Evolutionary conservation across 2,113 vertebrate species (phyloP), one percentile per base, ranked within the genome.

Genomic region (Gavialis gangeticus): DNA sequence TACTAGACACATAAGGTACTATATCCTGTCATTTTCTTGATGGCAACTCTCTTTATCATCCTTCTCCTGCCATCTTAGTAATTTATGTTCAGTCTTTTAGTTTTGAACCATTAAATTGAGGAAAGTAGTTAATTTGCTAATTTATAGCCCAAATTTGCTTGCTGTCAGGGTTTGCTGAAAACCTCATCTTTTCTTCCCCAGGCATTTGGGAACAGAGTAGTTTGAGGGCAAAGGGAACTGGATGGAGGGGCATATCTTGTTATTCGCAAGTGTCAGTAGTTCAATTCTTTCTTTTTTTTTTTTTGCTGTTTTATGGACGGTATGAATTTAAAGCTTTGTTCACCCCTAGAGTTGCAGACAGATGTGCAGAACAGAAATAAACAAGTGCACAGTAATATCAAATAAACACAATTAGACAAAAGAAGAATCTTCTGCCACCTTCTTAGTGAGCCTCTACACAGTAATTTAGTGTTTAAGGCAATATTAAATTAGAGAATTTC

Each of bases 401-500:
- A 30, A 67, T 71, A 92, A 78, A 91, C 56, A 14, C 25, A 75
- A 63, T 30, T 12, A 12, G 55, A 81, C 5, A 37, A n/a, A 0
- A 1, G 73, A 82, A 37, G 21, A 85, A 60, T 4, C 22, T 81
- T 89, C 77, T 14, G 4, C 4, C 22, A 89, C 2, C 27, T 71
- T 76, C 14, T 59, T 59, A 73, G 34, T 21, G 66, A 7, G 24
- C 57, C 54, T 76, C 57, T 60, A 34, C 10, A 76, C 10, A 37
- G 71, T 34, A 34, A 9, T 16, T 18, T 78, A 59, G 12, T 85
- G 80, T 64, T 88, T 1, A 63, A 91, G 59, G 14, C 57, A 93
- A n/a, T 90, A 90, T 73, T 91, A 76, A 90, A 85, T 28, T 89
- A 67, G 63, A 90, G 67, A 90, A 22, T 6, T 81, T 92, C 63